Conservation (phyloP, 2,888 invertebrate species). For the Choristoneura rosaceana region DNA sequence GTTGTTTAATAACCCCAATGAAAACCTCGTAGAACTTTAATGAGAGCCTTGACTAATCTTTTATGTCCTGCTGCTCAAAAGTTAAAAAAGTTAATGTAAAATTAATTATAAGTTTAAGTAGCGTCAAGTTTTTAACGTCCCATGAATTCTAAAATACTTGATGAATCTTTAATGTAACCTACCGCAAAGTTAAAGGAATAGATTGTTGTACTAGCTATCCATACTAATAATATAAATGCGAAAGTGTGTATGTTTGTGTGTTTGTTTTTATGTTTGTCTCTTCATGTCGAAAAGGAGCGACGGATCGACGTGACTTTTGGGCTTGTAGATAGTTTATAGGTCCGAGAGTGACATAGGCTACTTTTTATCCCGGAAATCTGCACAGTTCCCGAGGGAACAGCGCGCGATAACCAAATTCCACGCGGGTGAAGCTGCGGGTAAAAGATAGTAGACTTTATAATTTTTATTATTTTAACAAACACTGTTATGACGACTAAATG, state of each 20-base stretch:
- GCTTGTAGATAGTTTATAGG: too few relatives aligned
- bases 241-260: too few relatives aligned
- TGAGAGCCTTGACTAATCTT: slow-evolving; percentile 35
- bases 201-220: neutral
- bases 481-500: neutral
- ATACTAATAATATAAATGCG: too few relatives aligned
- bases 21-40: slow-evolving; percentile 49
- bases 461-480: slow-evolving; percentile 6
- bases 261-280: too few relatives aligned
- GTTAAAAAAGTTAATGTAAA: slow-evolving; percentile 25
- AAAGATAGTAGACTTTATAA: neutral
- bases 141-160: slow-evolving; percentile 31
- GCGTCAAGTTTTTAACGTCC: slow-evolving; percentile 18
- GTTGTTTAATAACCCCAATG: slow-evolving; percentile 59
- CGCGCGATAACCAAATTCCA: too few relatives aligned
- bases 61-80: slow-evolving; percentile 14
- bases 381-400: too few relatives aligned
- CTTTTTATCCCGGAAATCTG: too few relatives aligned
- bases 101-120: slow-evolving; percentile 26
- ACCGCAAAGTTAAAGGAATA: neutral
- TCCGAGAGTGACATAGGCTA: too few relatives aligned
- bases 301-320: too few relatives aligned
- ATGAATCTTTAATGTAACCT: slow-evolving; percentile 22
- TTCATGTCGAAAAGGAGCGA: too few relatives aligned
- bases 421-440: too few relatives aligned